Evolutionary conservation across 2,113 vertebrate genomes (phyloP).

Genomic region (Ptilonorhynchus violaceus): DNA sequence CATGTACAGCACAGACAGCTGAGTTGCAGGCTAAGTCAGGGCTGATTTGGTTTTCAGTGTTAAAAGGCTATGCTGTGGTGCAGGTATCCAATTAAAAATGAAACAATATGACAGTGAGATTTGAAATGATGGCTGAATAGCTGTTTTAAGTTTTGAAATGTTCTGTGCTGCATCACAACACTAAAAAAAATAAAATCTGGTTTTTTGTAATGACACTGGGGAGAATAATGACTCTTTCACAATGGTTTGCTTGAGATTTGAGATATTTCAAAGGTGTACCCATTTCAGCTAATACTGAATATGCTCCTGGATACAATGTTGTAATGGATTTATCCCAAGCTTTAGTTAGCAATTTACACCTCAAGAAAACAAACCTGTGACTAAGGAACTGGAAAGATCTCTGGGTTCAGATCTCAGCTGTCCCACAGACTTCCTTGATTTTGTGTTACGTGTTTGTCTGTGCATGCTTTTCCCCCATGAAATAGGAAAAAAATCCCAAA

Average conservation of each 20-base stretch:
- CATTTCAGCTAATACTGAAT: neutral
- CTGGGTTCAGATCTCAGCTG: neutral
- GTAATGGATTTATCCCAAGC: neutral
- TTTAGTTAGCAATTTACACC: neutral
- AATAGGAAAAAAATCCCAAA: neutral
- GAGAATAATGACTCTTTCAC: neutral
- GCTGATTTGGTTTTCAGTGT: neutral
- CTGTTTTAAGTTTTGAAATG: neutral
- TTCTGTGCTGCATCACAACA: neutral
- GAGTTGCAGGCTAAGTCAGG: constrained; percentile 16
- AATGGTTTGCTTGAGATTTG: neutral
- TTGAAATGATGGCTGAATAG: neutral
- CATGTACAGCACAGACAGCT: neutral
- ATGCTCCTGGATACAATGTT: neutral
- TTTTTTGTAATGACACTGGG: neutral
- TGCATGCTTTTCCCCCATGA: neutral
- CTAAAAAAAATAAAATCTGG: neutral
- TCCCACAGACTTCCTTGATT: neutral
- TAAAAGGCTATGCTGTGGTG: neutral
- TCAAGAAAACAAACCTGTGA: neutral
- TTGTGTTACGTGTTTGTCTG: neutral
- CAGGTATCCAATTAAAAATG: neutral
- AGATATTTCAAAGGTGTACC: neutral
- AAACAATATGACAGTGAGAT: neutral
- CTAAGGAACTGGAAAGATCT: neutral